Base-by-base conservation (phyloP, 2,888 invertebrate genomes). In the Agapetus fuscipes region DNA sequence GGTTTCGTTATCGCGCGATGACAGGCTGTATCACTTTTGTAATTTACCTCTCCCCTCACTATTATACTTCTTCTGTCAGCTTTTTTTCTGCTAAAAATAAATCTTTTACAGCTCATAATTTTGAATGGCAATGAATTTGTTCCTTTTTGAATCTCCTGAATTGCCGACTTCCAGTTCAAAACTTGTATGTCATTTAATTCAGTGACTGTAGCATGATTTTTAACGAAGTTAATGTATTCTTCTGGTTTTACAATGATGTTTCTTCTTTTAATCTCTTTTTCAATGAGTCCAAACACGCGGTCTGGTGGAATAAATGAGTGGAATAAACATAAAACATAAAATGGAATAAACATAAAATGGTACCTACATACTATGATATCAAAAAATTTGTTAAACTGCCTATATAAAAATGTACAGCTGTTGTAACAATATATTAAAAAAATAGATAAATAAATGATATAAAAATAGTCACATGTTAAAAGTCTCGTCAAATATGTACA, bases 291-390 rank as follows among this genome's bases (percentile, higher is more conserved):
- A 35, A 49, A 50, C 11, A 50, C 48, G 15, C 45, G 24, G 30
- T 50, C 48, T 17, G 49, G 34, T 9, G 45, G 49, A n/a, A 49
- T 30, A 32, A 39, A 50, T 9, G 45, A 49, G 36, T 49, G 49
- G n/a, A n/a, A n/a, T n/a, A n/a, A n/a, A n/a, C n/a, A n/a, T n/a
- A n/a, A n/a, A n/a, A n/a, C n/a, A n/a, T n/a, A n/a, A n/a, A n/a
- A n/a, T n/a, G n/a, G n/a, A n/a, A n/a, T n/a, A n/a, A n/a, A n/a
- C n/a, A n/a, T n/a, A n/a, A n/a, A n/a, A n/a, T n/a, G n/a, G n/a
- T n/a, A n/a, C n/a, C n/a, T n/a, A n/a, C n/a, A n/a, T n/a, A n/a
- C n/a, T n/a, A n/a, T n/a, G n/a, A n/a, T n/a, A n/a, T n/a, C n/a
- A n/a, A n/a, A n/a, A n/a, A n/a, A n/a, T n/a, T n/a, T n/a, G n/a